These are phyloP conservation scores for Tetragnatha montana DNA, from an alignment of 2,888 invertebrate genomes.

Conservation along the genomic window DNA sequence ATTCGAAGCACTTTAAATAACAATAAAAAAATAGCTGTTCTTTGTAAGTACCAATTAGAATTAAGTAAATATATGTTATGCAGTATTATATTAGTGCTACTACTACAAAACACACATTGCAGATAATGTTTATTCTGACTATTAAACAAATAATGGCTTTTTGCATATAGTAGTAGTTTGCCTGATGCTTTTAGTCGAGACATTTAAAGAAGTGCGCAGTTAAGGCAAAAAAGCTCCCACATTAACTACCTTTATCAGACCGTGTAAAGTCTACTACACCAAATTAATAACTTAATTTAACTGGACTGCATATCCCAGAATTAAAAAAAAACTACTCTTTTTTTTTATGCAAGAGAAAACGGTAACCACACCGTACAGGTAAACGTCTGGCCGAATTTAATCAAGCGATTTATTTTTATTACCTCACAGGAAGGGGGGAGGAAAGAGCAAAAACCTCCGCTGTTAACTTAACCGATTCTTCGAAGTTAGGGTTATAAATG, in stretches of 20 bases:
- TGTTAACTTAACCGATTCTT: background rate
- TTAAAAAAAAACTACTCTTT: background rate
- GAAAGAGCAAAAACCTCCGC: background rate
- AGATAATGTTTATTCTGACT: no score
- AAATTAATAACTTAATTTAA: background rate
- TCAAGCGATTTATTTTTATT: background rate
- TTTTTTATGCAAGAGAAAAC: background rate
- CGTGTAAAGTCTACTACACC: background rate
- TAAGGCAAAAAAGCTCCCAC: background rate
- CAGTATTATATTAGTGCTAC: no score
- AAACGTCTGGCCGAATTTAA: background rate
- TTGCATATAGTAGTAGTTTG: no score
- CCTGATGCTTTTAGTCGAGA: background rate
- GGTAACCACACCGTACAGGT: background rate
- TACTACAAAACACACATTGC: no score
- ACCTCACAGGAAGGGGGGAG: background rate
- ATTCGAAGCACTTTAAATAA: no score
- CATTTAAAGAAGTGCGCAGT: background rate
- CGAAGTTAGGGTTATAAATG: slow-evolving; percentile 1
- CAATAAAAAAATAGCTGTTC: no score
- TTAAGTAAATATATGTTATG: no score
- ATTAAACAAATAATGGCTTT: no score
- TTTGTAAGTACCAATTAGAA: no score
- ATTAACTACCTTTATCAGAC: background rate
- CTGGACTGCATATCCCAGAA: background rate